phyloP scores from a whole-genome alignment of 2,888 invertebrate genomes.

The Strigamia crassipes region DNA sequence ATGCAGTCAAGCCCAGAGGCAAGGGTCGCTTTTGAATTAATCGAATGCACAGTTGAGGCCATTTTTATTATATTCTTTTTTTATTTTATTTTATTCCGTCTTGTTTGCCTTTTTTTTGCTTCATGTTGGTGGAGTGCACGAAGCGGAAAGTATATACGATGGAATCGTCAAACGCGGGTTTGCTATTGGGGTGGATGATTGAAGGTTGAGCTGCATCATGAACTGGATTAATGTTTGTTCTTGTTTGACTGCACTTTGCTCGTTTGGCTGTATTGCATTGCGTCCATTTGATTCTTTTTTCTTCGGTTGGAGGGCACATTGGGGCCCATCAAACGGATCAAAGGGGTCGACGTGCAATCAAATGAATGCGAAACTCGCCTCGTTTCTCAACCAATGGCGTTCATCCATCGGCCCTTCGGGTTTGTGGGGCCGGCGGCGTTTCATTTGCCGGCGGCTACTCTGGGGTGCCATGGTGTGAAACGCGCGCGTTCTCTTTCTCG shows the following conservation, averaged over 20 bases:
- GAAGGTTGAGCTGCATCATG: not conserved
- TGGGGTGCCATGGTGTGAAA: not conserved
- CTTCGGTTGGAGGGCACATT: not conserved
- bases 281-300: not conserved
- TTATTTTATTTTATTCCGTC: not conserved
- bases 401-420: not conserved
- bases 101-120: not conserved
- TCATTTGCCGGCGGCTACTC: not conserved
- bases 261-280: not conserved
- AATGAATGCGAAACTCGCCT: not conserved
- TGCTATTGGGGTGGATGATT: not conserved
- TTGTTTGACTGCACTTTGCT: not conserved
- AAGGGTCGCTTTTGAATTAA: not conserved
- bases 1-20: not conserved
- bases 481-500: not conserved
- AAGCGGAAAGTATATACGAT: not conserved
- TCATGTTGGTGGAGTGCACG: not conserved
- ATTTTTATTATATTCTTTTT: not conserved
- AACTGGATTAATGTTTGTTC: not conserved
- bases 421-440: not conserved
- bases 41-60: not conserved
- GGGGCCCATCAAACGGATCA: not conserved
- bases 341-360: not conserved
- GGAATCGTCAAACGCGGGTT: not conserved
- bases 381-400: not conserved